A percentile compares a stretch with the other conserved stretches of the same genome.
Evolutionary conservation across 2,888 invertebrate genomes (phyloP).

Genomic region (Eristalis tenax): DNA sequence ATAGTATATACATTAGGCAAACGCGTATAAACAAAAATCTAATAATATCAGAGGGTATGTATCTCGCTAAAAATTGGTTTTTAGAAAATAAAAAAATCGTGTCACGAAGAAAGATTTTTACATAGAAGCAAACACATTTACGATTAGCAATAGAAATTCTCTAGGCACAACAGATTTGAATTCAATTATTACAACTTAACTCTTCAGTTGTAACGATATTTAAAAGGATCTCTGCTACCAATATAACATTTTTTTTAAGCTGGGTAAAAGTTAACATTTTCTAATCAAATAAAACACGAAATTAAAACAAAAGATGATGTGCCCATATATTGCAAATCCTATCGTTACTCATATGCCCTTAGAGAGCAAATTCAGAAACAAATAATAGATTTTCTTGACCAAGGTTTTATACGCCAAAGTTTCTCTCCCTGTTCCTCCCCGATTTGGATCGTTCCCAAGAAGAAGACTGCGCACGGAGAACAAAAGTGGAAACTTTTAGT

Average conservation of each 20-base stretch:
- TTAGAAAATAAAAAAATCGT: no score
- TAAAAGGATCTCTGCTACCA: constrained; percentile 10
- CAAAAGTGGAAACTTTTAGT: constrained; percentile 32
- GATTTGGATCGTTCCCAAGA: constrained; percentile 41
- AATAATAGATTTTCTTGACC: constrained; percentile 15
- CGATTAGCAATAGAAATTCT: no score
- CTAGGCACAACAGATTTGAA: neutral
- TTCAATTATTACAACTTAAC: constrained; percentile 22
- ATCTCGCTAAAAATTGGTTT: no score
- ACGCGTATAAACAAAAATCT: no score
- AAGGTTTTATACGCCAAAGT: constrained; percentile 2
- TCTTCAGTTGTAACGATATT: neutral
- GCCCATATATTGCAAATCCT: constrained; percentile 17
- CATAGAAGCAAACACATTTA: no score
- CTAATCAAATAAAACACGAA: constrained; percentile 30
- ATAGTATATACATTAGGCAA: no score
- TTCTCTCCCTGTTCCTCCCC: constrained; percentile 39
- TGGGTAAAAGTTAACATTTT: constrained; percentile 13
- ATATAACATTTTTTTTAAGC: constrained; percentile 16
- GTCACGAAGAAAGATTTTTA: no score
- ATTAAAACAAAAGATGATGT: constrained; percentile 8
- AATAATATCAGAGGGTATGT: no score
- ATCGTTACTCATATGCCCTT: constrained; percentile 14
- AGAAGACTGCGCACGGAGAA: constrained; percentile 10
- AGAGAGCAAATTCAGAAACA: constrained; percentile 17